Conservation (phyloP, 1,140 invertebrate genomes). For the Galendromus occidentalis region DNA sequence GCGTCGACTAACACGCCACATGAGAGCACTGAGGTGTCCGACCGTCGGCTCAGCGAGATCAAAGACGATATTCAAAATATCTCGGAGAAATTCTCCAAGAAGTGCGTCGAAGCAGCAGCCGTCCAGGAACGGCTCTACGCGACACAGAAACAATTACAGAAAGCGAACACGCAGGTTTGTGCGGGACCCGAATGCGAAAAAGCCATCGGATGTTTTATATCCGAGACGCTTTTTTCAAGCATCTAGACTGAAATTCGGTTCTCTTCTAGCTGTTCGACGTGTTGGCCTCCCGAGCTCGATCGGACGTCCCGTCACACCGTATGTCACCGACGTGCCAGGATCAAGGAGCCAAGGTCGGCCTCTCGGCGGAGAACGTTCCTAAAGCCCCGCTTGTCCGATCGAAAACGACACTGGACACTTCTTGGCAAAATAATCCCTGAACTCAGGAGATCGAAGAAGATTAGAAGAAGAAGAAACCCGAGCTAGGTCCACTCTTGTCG, state of each 20-base stretch:
- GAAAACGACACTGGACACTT: too few relatives aligned
- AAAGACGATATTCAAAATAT: background rate
- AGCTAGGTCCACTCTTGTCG: too few relatives aligned
- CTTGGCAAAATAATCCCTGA: too few relatives aligned
- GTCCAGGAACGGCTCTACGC: slow-evolving; percentile 1
- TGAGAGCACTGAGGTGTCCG: background rate
- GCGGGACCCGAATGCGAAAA: background rate
- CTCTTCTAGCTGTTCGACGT: background rate
- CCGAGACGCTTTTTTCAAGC: background rate
- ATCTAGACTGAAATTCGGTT: background rate
- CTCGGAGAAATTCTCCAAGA: slow-evolving; percentile 4
- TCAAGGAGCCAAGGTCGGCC: too few relatives aligned
- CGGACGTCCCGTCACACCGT: background rate
- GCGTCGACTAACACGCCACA: background rate
- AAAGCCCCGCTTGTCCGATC: too few relatives aligned
- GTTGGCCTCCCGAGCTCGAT: background rate
- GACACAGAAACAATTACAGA: background rate
- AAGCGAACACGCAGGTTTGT: background rate
- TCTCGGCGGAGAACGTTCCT: too few relatives aligned
- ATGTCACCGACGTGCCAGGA: too few relatives aligned
- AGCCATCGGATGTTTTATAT: background rate
- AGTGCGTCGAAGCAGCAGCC: slow-evolving; percentile 5
- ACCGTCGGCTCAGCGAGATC: background rate
- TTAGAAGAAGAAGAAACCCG: too few relatives aligned
- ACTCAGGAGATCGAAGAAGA: too few relatives aligned